phyloP scores from a whole-genome alignment of 2,888 invertebrate genomes.

The Plebejus melissa region DNA sequence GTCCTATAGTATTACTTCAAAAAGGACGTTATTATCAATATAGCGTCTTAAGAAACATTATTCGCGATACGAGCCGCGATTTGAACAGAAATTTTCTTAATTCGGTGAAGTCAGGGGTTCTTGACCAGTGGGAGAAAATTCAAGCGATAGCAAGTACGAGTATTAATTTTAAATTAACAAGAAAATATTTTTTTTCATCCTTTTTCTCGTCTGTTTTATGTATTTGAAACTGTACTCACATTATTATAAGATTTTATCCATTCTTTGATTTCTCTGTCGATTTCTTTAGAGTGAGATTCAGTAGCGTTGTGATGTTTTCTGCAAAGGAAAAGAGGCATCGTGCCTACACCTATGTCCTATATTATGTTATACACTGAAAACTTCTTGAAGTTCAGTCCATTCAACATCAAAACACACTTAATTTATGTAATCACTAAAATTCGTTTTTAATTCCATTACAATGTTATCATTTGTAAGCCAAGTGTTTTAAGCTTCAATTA shows the following conservation, averaged over 20 bases:
- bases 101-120: too few species aligned
- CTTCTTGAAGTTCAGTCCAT: not conserved
- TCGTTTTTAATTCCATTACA: not conserved
- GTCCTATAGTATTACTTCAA: too few species aligned
- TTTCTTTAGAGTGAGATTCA: constrained; percentile 64
- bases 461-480: not conserved
- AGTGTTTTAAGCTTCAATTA: constrained; percentile 1
- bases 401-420: not conserved
- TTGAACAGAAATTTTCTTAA: too few species aligned
- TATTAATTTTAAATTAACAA: too few species aligned
- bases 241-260: constrained; percentile 76
- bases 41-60: too few species aligned
- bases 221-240: constrained; percentile 48
- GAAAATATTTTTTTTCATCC: too few species aligned
- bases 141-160: too few species aligned
- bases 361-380: not conserved
- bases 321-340: constrained; percentile 59
- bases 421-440: constrained; percentile 5
- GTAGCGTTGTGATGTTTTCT: constrained; percentile 55
- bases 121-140: too few species aligned
- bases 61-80: too few species aligned
- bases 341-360: not conserved
- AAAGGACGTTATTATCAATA: too few species aligned
- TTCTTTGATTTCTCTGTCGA: constrained; percentile 75
- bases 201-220: too few species aligned